These are phyloP conservation scores for Lasioglossum calceatum DNA, from an alignment of 2,888 invertebrate genomes.

Conservation along the genomic window DNA sequence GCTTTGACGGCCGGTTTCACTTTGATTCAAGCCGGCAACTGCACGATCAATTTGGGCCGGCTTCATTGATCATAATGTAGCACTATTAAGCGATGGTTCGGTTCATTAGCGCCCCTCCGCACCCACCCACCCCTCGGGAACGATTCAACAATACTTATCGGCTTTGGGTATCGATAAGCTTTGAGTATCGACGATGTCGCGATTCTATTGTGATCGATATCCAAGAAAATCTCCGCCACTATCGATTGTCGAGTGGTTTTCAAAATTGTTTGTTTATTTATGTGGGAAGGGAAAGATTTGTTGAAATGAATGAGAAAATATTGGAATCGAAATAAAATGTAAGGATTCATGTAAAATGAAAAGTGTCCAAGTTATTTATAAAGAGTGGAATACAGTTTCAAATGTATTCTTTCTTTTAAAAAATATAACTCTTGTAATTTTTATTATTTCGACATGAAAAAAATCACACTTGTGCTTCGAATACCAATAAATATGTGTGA, in stretches of 20 bases:
- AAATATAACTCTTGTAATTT: neutral
- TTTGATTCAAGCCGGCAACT: neutral
- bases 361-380: no score
- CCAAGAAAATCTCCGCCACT: neutral
- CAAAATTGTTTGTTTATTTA: no score
- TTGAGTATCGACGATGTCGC: neutral
- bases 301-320: no score
- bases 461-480: neutral
- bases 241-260: neutral
- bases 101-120: neutral
- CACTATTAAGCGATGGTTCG: conserved; percentile 3
- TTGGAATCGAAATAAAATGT: no score
- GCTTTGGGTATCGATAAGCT: neutral
- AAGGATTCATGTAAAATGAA: no score
- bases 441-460: neutral
- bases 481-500: neutral
- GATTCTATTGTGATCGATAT: neutral
- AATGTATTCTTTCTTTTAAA: no score
- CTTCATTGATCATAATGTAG: conserved; percentile 10
- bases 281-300: no score
- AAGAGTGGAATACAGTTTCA: no score
- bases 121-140: neutral
- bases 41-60: neutral
- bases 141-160: neutral
- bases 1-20: neutral